Conservation (phyloP, 2,888 invertebrate genomes). For the Pelosia muscerda region DNA sequence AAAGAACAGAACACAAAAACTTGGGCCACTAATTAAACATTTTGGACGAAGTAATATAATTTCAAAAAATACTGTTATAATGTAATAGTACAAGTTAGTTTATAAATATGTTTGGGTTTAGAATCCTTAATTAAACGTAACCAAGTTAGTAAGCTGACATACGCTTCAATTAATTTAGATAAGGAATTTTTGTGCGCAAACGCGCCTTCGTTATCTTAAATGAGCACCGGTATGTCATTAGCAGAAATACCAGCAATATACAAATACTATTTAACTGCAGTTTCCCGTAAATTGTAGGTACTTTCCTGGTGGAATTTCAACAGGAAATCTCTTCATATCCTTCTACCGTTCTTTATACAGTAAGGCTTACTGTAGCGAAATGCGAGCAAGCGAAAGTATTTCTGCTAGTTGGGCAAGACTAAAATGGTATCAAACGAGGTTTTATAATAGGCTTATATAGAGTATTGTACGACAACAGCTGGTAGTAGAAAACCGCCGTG, state of each 20-base stretch:
- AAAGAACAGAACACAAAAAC: not conserved
- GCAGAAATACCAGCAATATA: not conserved
- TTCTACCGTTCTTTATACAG: not conserved
- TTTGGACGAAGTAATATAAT: not conserved
- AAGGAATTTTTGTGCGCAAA: not conserved
- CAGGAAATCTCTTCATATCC: not conserved
- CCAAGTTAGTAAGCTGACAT: not conserved
- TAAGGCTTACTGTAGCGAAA: not conserved
- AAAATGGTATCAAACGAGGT: slow-evolving; percentile 44
- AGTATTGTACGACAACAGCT: slow-evolving; percentile 62
- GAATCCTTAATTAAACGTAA: too few species aligned
- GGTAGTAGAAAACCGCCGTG: slow-evolving; percentile 69
- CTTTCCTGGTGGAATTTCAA: not conserved
- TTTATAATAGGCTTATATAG: slow-evolving; percentile 52
- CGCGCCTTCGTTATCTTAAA: not conserved
- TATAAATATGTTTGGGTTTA: not conserved
- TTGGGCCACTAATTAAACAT: not conserved
- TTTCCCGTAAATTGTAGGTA: not conserved
- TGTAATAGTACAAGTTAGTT: not conserved
- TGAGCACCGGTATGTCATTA: slow-evolving; percentile 4
- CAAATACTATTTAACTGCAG: not conserved
- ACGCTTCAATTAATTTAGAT: not conserved
- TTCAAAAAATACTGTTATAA: not conserved
- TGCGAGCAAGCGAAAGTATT: not conserved
- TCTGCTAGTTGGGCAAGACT: slow-evolving; percentile 29